Percentiles rank a stretch among this genome's conserved stretches.
Evolutionary conservation across 2,113 vertebrate genomes (phyloP).

Genomic region (Oryctolagus cuniculus): mOryCun1.1 NC_091432.1:177390501-177391000

Average conservation of each 20-base stretch:
- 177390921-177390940: background rate
- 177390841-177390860: background rate
- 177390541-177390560: fast-evolving
- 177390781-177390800: background rate
- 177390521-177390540: fast-evolving
- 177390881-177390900: background rate
- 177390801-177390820: constrained; percentile 57
- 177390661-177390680: background rate
- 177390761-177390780: background rate
- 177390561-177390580: background rate
- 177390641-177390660: constrained; percentile 11
- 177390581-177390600: background rate
- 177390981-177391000: background rate
- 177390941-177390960: background rate
- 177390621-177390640: background rate
- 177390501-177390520: background rate
- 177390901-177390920: background rate
- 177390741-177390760: background rate
- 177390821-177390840: constrained; percentile 35
- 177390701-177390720: background rate
- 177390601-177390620: background rate
- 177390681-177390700: background rate
- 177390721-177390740: background rate
- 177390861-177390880: background rate
- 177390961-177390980: background rate